Base-by-base conservation (phyloP, 2,888 invertebrate genomes). In the Mythimna ferrago region DNA sequence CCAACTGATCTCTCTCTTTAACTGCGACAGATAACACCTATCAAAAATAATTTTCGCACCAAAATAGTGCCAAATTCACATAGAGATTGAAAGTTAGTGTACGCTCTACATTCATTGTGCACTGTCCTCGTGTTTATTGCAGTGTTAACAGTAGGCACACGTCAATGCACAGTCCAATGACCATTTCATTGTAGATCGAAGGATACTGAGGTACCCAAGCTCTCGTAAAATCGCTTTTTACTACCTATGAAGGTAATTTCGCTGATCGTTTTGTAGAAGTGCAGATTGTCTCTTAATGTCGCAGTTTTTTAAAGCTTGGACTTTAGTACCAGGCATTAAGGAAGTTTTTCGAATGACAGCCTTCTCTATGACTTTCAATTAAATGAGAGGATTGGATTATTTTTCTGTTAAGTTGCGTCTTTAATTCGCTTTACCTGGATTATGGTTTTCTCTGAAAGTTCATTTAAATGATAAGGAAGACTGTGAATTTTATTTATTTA, bases 211-310 rank as follows among this genome's bases (percentile, higher is more conserved):
- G 76, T 80, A 80, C 77, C 80, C 75, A 72, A 78, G 66, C 57
- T 76, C 78, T 87, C 87, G 82, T 88, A 88, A 88, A 87, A 83
- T 87, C 82, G 77, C 84, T 83, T 83, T 88, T 87, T 87, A 86
- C 82, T 85, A 82, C 85, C 85, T 80, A 76, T 76, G 82, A 74
- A 81, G 83, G 87, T 86, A 85, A 85, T 86, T 83, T 78, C 79
- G 57, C 70, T 84, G 82, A 85, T 80, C 82, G 81, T 81, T 83
- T 66, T 64, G 81, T 69, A 77, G 73, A 85, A 83, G 74, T 80
- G 82, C 78, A 85, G 84, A 85, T 84, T 80, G 81, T 80, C 71
- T 83, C 66, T 76, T 73, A 82, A 81, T 78, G 78, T 72, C 70
- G 35, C 62, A 81, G 78, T 77, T 81, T 79, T 71, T 38, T 78